Evolutionary conservation across 2,113 vertebrate species (phyloP), one percentile per base, ranked within the genome.

Genomic region (Percopsis transmontana): DNA sequence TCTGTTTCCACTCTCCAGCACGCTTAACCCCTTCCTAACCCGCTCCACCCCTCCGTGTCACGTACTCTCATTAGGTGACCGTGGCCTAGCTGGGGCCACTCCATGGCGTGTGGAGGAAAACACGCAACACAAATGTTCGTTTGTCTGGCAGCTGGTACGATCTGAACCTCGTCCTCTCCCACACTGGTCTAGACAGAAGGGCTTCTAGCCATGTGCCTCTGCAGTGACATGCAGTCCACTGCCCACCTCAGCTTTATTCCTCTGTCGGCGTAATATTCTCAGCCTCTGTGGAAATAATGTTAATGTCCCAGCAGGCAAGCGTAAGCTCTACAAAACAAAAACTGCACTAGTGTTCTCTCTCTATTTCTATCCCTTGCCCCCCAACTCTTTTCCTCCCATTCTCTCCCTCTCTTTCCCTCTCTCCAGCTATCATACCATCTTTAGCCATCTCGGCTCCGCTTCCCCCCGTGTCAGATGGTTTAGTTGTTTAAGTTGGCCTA

Each of bases 11-110:
- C 81, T 89, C 81, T 86, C 75, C 70, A 81, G 68, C 83, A 84
- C 75, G 72, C 87, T 93, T 92, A 93, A 93, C 91, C 89, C 91
- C 87, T 90, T 92, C 87, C 84, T 92, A 81, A 80, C 87, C 84
- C 73, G 27, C 81, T 87, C 85, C 84, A 79, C 76, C 82, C 73
- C 88, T 74, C 70, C 68, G 77, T 84, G 87, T 86, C 77, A 87
- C 53, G 77, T 77, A 73, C 75, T 85, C 82, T 85, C 73, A 88
- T 87, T 87, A 86, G 70, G 55, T 75, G 80, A 86, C 66, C 68
- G 69, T 80, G 72, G 73, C 66, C 66, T 68, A 75, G 83, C 67
- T 39, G 40, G 68, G 84, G 74, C 64, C 69, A 74, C 54, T 83
- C 56, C 23, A 33, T 71, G 67, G 73, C 66, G 61, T 82, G 74